Evolutionary conservation across 2,113 vertebrate species (phyloP).

Genomic region (Tauraco erythrolophus): DNA sequence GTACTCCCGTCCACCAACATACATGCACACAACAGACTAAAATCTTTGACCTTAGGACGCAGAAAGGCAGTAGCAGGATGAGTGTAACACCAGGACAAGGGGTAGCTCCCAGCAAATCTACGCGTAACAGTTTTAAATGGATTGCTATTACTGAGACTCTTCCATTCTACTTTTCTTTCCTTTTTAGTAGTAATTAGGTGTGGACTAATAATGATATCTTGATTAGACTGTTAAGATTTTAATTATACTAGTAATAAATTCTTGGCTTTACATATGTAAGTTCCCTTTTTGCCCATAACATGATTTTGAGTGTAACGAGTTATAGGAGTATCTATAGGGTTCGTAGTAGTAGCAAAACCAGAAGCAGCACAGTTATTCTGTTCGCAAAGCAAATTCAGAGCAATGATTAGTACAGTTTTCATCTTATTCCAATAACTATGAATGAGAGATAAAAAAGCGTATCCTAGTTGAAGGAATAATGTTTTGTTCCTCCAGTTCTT

Average conservation of each 20-base stretch:
- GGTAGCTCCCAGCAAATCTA: not conserved
- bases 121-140: not conserved
- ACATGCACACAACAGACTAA: not conserved
- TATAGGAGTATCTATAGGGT: not conserved
- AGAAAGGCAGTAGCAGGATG: not conserved
- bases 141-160: not conserved
- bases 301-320: not conserved
- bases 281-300: not conserved
- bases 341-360: not conserved
- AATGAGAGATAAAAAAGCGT: constrained; percentile 15
- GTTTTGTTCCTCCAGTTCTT: constrained; percentile 17
- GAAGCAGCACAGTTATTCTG: not conserved
- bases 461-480: constrained; percentile 3
- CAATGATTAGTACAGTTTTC: constrained; percentile 30
- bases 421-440: constrained; percentile 33
- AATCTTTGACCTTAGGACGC: rapidly evolving
- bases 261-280: not conserved
- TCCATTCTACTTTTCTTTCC: not conserved
- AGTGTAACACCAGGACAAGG: not conserved
- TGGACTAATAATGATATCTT: not conserved
- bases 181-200: not conserved
- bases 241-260: not conserved
- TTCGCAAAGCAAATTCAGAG: not conserved
- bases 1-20: not conserved
- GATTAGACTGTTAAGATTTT: not conserved